Conservation (phyloP, 92 coral and sea anemone species). For the Pocillopora meandrina region DNA sequence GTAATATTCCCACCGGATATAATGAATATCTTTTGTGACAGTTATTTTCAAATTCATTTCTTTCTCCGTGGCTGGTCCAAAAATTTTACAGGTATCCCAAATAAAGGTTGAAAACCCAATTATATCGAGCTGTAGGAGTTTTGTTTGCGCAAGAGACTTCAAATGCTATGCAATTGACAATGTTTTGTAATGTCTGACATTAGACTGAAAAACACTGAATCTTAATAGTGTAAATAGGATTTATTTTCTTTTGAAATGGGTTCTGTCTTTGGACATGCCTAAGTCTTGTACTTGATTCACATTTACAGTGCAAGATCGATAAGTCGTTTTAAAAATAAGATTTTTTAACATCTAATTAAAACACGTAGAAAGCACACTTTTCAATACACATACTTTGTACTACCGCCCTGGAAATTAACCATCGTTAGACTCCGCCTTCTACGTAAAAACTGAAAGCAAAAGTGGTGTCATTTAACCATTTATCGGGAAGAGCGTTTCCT, state of each 20-base stretch:
- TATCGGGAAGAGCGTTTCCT: neutral
- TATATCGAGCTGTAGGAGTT: neutral
- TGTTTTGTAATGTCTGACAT: neutral
- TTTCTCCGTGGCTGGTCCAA: too few species aligned
- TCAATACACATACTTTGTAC: conserved; percentile 27
- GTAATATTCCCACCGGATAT: neutral
- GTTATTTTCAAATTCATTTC: neutral
- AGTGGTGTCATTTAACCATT: conserved; percentile 16
- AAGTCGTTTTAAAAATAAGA: conserved; percentile 1
- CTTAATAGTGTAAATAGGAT: conserved; percentile 9
- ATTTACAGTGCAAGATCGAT: neutral
- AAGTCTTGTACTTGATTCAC: neutral
- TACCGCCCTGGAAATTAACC: conserved; percentile 30
- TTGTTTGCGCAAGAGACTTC: neutral
- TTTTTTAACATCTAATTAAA: conserved; percentile 10
- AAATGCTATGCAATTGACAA: neutral
- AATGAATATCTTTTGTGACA: neutral
- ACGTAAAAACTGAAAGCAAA: neutral
- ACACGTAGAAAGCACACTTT: neutral
- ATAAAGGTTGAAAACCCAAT: neutral
- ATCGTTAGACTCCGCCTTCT: conserved; percentile 27
- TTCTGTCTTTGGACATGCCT: neutral
- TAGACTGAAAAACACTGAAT: conserved; percentile 4
- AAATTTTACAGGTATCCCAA: neutral
- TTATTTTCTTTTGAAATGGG: neutral